phyloP scores from a whole-genome alignment of 2,113 vertebrate genomes.

The Hyaena hyaena region DNA sequence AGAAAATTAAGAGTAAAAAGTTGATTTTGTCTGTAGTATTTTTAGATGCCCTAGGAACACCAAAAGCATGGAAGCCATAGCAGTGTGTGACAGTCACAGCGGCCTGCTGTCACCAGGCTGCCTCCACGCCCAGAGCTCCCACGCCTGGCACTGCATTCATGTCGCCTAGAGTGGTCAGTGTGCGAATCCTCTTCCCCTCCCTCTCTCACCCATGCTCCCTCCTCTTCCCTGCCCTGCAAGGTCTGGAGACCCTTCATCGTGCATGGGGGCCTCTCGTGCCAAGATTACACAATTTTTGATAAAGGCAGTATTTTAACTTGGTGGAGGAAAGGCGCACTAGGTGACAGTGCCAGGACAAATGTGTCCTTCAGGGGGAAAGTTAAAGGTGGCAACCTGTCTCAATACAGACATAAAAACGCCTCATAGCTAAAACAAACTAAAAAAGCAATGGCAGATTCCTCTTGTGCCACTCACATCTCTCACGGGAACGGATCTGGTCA shows the following conservation, averaged over 20 bases:
- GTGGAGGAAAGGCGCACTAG: not conserved
- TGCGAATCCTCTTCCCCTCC: constrained; percentile 86
- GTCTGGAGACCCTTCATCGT: constrained; percentile 86
- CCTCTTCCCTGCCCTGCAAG: constrained; percentile 91
- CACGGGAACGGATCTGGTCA: not conserved
- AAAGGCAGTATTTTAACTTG: not conserved
- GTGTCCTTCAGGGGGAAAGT: not conserved
- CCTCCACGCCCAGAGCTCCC: constrained; percentile 94
- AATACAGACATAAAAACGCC: not conserved
- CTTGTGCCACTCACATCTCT: constrained; percentile 66
- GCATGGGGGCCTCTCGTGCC: constrained; percentile 90
- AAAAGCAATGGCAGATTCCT: not conserved
- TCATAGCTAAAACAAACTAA: not conserved
- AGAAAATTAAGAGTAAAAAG: constrained; percentile 87
- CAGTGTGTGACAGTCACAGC: constrained; percentile 98
- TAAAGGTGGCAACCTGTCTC: not conserved
- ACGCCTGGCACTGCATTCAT: constrained; percentile 88
- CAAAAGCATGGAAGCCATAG: constrained; percentile 96
- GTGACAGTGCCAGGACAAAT: not conserved
- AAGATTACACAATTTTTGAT: not conserved
- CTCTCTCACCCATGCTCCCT: constrained; percentile 88
- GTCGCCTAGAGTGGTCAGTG: constrained; percentile 82
- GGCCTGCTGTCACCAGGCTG: constrained; percentile 90
- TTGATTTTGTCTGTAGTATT: constrained; percentile 84
- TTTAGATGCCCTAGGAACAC: constrained; percentile 91